phyloP scores from a whole-genome alignment of 2,888 invertebrate species.

The Siphlonurus alternatus region DNA sequence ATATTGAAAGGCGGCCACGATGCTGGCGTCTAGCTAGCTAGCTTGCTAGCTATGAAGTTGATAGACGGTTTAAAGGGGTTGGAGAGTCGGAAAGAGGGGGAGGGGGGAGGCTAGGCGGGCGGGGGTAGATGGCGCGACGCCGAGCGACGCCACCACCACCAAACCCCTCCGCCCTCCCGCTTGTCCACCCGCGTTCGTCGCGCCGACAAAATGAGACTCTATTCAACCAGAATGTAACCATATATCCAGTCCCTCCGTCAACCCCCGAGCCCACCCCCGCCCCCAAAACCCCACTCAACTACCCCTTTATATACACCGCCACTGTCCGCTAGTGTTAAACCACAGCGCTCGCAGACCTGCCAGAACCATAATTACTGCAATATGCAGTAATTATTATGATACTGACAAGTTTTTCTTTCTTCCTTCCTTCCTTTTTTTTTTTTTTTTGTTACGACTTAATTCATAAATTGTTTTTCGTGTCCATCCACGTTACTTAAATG shows the following conservation, averaged over 20 bases:
- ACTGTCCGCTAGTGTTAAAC: not conserved
- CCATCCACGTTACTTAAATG: no score
- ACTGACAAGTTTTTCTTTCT: no score
- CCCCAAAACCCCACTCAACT: not conserved
- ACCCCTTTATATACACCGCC: not conserved
- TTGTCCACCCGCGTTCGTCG: not conserved
- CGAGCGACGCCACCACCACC: not conserved
- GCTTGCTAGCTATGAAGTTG: not conserved
- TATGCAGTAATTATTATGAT: no score
- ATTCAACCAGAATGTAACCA: not conserved
- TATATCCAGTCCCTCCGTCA: not conserved
- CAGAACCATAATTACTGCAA: no score
- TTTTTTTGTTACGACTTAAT: no score
- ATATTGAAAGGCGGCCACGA: not conserved
- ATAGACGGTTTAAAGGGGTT: conserved; percentile 2
- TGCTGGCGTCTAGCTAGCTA: not conserved
- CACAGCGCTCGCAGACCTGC: not conserved
- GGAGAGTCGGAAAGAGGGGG: not conserved
- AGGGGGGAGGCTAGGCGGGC: not conserved
- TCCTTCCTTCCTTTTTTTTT: no score
- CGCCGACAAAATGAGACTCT: not conserved
- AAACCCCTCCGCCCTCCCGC: not conserved
- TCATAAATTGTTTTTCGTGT: no score
- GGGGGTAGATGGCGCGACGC: not conserved
- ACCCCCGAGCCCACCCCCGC: not conserved